Base-by-base conservation (phyloP, 2,113 vertebrate species). In the Pithys albifrons region DNA sequence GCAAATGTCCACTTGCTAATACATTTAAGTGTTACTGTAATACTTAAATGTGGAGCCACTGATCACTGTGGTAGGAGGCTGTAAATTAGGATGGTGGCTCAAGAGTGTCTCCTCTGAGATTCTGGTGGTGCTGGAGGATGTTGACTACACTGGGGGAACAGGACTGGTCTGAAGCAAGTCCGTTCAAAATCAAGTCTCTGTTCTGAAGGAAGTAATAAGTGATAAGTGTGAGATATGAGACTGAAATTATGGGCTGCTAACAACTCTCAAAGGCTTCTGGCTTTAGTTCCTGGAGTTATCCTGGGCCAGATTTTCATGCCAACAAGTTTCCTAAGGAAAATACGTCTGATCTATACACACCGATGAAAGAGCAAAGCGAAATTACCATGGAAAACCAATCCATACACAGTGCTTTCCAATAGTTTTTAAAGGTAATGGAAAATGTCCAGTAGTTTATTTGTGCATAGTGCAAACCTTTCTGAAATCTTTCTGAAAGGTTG, bases 291-390 rank as follows among this genome's bases (percentile, higher is more conserved):
- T 71, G 67, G 41, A 77, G 72, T 45, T 91, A 88, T 62, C 88
- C 45, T 77, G 57, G 85, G 85, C 48, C 82, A 94, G 58, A 84
- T 61, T 37, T 65, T 90, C 75, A 96, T 89, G 95, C 85, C 92
- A 95, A 77, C 75, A 86, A 59, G 35, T 61, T 95, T 94, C 59
- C 91, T 90, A 90, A 92, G 45, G 82, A 94, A 96, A 94, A 94
- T 65, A 49, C 58, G 77, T 92, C 75, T 90, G 33, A 77, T 91
- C 72, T 96, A 16, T 37, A 55, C 27, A 51, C 12, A 61, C 20
- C 0, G 1, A 80, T 51, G 85, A 71, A 37, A 45, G 59, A 93
- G 35, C 35, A 48, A 7, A 72, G 65, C 33, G 74, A 65, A 92
- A 71, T 3, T 95, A 48, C 39, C 72, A 77, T 1, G 4, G 73